Base-by-base conservation (phyloP, 2,113 vertebrate genomes). In the Alethe diademata region DNA sequence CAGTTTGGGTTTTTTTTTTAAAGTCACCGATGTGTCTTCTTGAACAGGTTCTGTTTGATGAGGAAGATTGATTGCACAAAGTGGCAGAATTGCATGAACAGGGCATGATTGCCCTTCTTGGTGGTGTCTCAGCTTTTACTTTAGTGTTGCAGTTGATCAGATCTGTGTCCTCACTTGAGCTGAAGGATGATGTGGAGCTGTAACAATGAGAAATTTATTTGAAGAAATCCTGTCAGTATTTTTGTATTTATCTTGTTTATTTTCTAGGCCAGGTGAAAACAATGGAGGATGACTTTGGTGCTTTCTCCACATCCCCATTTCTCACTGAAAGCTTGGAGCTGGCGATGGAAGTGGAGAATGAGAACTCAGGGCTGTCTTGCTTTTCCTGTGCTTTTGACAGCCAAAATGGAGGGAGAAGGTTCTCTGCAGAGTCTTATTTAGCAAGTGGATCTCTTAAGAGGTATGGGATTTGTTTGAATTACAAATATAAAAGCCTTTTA, bases 371-470 rank as follows among this genome's bases (percentile, higher is more conserved):
- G 14, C 98, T 95, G 0, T 97, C 98, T 22, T 98, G 96, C 88
- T 99, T 99, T 96, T 98, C 98, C 51, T 99, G 99, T 95, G 98
- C 95, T 78, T 97, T 97, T 58, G 97, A 97, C 66, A 95, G 80
- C 73, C 97, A 96, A 58, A 98, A 95, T 58, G 97, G 97, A 61
- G 92, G 97, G 31, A 97, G 94, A 73, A 57, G 56, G 8, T 98
- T 99, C 58, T 98, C 98, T 64, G 25, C 97, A 28, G 98, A 99
- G 11, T 98, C 99, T 47, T 99, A 99, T 56, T 90, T 98, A 69
- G 96, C 97, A 64, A 98, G 98, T 85, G 99, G 99, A 11, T 98
- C 98, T 75, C 95, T 99, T 35, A 99, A 99, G 97, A 98, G 99
- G 99, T 99, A 97, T 57, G 87, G 16, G 42, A 36, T 12, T 62